Conservation (phyloP, 2,113 vertebrate species). For the Passer montanus region DNA sequence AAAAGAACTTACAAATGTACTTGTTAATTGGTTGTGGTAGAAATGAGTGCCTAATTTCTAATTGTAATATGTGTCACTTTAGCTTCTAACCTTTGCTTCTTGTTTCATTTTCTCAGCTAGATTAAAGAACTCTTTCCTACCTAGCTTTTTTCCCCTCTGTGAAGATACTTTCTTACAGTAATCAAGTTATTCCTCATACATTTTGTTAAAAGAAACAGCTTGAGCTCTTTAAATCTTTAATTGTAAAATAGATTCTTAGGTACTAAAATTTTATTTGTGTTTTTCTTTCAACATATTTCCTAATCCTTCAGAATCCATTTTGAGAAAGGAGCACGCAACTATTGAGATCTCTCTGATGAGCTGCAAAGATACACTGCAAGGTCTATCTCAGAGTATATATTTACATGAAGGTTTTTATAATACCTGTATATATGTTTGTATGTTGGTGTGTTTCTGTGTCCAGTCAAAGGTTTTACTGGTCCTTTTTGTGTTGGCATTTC, state of each 20-base stretch:
- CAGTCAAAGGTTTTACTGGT: neutral
- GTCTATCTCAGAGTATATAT: neutral
- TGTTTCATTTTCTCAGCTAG: slow-evolving; percentile 33
- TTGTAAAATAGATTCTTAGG: neutral
- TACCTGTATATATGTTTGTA: accelerated
- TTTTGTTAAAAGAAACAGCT: neutral
- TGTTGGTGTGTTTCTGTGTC: neutral
- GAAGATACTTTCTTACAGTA: neutral
- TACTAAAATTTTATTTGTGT: neutral
- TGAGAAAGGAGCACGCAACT: neutral
- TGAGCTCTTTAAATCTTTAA: neutral
- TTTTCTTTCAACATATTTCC: neutral
- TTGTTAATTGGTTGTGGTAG: slow-evolving; percentile 4
- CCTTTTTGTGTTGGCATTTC: neutral
- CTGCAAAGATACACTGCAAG: neutral
- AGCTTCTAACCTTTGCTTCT: slow-evolving; percentile 13
- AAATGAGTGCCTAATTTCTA: slow-evolving; percentile 12
- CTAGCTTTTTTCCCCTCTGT: neutral
- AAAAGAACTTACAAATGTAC: neutral
- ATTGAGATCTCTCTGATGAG: neutral
- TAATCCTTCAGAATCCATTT: neutral
- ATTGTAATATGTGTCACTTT: neutral
- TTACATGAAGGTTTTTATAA: neutral
- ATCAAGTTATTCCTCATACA: neutral
- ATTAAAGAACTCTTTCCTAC: slow-evolving; percentile 3